These are phyloP conservation scores for Pammene fasciana DNA, from an alignment of 2,888 invertebrate genomes.

Conservation along the genomic window DNA sequence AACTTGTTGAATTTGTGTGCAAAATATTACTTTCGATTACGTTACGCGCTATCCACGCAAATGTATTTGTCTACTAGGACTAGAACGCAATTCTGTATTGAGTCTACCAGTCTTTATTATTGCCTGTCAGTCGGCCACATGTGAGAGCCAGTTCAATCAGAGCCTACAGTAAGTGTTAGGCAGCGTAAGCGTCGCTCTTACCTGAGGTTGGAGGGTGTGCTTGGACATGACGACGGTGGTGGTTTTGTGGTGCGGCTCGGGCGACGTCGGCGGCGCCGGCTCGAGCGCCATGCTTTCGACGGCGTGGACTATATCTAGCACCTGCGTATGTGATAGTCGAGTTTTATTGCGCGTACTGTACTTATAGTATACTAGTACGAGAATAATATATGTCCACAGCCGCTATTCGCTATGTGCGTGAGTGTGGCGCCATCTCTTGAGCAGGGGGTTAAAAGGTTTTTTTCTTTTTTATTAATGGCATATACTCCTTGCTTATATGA, in stretches of 20 bases:
- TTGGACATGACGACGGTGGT: constrained; percentile 97
- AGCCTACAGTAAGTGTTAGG: background rate
- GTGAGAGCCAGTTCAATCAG: background rate
- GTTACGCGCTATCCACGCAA: no score
- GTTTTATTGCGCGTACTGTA: no score
- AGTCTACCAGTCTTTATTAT: background rate
- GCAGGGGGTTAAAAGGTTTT: no score
- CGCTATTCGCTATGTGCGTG: no score
- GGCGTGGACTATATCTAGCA: constrained; percentile 94
- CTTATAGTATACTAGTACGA: no score
- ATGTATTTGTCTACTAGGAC: no score
- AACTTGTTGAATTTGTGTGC: no score
- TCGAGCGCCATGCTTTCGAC: constrained; percentile 91
- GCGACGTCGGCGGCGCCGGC: constrained; percentile 89
- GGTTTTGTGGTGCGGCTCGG: constrained; percentile 89
- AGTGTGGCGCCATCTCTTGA: no score
- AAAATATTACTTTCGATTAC: no score
- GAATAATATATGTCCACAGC: no score
- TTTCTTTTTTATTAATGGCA: no score
- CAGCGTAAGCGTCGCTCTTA: constrained; percentile 48
- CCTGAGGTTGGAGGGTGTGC: constrained; percentile 92
- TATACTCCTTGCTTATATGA: no score
- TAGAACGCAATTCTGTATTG: background rate
- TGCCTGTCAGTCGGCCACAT: background rate
- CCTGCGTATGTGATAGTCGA: constrained; percentile 72